These are phyloP conservation scores for Orchesellides sinensis DNA, from an alignment of 2,888 invertebrate species.

Conservation along the genomic window DNA sequence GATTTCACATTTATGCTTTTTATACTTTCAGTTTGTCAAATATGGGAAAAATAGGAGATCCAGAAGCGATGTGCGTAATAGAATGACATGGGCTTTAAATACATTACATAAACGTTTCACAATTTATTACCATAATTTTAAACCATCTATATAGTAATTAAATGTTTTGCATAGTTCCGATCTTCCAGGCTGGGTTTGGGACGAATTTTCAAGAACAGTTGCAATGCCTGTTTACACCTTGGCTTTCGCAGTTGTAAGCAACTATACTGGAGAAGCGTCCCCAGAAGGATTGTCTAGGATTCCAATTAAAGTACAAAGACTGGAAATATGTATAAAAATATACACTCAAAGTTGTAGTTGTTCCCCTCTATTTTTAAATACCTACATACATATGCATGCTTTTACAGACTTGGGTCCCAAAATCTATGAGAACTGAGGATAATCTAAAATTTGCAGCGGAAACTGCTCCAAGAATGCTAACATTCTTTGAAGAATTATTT, in stretches of 20 bases:
- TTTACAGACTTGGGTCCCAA: conserved; percentile 34
- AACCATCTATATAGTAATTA: not conserved
- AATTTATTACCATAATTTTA: not conserved
- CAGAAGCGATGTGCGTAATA: conserved; percentile 53
- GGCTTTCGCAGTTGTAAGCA: conserved; percentile 14
- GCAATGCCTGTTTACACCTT: conserved; percentile 3
- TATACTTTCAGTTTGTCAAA: conserved; percentile 26
- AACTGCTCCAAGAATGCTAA: not conserved
- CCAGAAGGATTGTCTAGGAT: not conserved
- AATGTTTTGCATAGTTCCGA: conserved; percentile 13
- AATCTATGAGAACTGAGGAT: not conserved
- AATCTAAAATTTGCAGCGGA: conserved; percentile 12
- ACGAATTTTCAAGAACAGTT: not conserved
- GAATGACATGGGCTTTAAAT: not conserved
- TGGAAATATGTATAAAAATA: not conserved
- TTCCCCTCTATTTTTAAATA: not conserved
- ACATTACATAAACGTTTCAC: not conserved
- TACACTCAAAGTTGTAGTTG: not conserved
- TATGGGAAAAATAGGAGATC: conserved; percentile 29
- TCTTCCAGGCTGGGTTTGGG: conserved; percentile 64
- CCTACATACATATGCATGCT: too few species aligned
- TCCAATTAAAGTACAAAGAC: conserved; percentile 6
- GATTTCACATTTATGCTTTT: not conserved
- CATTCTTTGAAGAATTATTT: conserved; percentile 19
- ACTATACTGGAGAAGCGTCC: conserved; percentile 6